Percentiles rank a stretch among this genome's conserved stretches.
Conservation (phyloP, 2,797 vertebrate genomes). For the Melanotaenia nigrans region DNA sequence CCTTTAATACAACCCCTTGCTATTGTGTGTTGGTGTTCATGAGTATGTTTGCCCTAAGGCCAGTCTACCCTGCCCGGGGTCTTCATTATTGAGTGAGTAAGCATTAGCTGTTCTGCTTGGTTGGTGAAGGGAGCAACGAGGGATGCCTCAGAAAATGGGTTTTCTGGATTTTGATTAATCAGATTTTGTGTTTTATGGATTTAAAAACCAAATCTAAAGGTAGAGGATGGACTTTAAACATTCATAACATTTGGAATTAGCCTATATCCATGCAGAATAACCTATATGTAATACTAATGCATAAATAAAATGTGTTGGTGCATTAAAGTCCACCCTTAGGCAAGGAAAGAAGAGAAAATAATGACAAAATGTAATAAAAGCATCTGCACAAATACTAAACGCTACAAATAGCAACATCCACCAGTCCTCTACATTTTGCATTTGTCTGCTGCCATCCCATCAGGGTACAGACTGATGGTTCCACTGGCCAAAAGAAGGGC, state of each 20-base stretch:
- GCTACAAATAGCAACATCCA: no score
- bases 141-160: constrained; percentile 69
- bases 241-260: constrained; percentile 24
- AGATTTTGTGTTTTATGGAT: constrained; percentile 65
- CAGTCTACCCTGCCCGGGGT: constrained; percentile 58
- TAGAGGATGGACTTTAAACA: constrained; percentile 37
- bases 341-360: neutral
- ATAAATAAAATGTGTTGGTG: constrained; percentile 1
- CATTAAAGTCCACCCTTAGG: neutral
- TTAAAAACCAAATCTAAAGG: constrained; percentile 63
- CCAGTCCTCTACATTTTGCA: no score
- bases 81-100: constrained; percentile 76
- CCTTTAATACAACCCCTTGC: constrained; percentile 54
- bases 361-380: neutral
- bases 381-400: neutral
- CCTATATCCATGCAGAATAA: neutral
- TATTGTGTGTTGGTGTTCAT: constrained; percentile 34
- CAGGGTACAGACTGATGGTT: no score
- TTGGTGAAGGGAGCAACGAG: constrained; percentile 65
- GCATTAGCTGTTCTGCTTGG: constrained; percentile 80
- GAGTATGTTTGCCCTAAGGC: constrained; percentile 57
- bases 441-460: no score
- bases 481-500: no score
- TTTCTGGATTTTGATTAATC: constrained; percentile 79
- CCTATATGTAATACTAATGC: neutral